Percentiles rank a stretch among this genome's conserved stretches.
These are phyloP conservation scores for Myotis myotis DNA, from an alignment of 2,797 vertebrate species.

Conservation along the genomic window DNA sequence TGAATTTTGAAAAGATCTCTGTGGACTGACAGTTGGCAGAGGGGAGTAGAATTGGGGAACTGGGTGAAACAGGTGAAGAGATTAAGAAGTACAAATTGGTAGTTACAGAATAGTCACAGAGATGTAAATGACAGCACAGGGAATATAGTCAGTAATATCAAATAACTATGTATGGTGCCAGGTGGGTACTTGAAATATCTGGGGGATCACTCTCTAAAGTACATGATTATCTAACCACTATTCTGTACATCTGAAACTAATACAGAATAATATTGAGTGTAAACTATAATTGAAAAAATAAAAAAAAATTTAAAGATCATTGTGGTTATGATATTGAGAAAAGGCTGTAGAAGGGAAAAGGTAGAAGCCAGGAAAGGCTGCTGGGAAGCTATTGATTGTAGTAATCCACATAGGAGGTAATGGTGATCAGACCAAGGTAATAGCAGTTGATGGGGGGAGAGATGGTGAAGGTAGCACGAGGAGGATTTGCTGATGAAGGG, in stretches of 20 bases:
- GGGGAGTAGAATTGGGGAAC: neutral
- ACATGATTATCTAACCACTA: neutral
- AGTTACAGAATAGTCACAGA: neutral
- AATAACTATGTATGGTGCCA: neutral
- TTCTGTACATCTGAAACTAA: neutral
- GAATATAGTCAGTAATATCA: neutral
- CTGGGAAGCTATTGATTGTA: neutral
- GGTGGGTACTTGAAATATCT: neutral
- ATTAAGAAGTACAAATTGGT: neutral
- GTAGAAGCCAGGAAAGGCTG: neutral
- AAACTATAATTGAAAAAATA: neutral
- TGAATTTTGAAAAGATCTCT: conserved; percentile 6
- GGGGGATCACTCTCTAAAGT: neutral
- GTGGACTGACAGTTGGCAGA: neutral
- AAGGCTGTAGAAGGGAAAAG: neutral
- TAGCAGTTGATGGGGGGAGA: neutral
- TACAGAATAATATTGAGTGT: neutral
- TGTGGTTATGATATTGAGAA: neutral
- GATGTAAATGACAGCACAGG: neutral
- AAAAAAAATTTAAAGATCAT: neutral
- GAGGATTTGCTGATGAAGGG: neutral
- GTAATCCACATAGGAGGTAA: neutral
- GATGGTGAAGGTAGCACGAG: neutral
- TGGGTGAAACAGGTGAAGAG: neutral
- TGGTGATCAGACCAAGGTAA: neutral